These are phyloP conservation scores for Agraylea sexmaculata DNA, from an alignment of 1,140 invertebrate species.

Conservation along the genomic window DNA sequence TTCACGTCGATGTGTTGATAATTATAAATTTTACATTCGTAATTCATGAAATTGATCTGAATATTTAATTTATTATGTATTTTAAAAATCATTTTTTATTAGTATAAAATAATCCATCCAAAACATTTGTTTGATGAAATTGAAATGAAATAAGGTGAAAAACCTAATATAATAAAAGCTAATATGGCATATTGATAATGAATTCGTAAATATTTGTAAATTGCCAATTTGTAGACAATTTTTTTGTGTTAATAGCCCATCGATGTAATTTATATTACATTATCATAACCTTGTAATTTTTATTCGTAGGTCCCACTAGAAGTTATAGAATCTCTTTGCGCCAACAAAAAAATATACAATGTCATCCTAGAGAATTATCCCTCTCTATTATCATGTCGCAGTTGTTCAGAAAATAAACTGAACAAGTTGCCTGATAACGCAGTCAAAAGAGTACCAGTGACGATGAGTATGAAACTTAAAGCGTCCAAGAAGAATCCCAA, in stretches of 20 bases:
- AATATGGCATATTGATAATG: too few relatives aligned
- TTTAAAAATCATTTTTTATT: slow-evolving; percentile 10
- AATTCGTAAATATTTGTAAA: too few relatives aligned
- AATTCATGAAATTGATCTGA: too few relatives aligned
- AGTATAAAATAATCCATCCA: too few relatives aligned
- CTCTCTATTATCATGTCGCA: slow-evolving; percentile 48
- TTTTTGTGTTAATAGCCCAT: not conserved
- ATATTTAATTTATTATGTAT: slow-evolving; percentile 3
- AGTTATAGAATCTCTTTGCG: slow-evolving; percentile 49
- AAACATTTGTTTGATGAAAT: too few relatives aligned
- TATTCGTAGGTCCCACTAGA: slow-evolving; percentile 48
- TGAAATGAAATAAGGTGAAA: too few relatives aligned
- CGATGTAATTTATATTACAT: not conserved
- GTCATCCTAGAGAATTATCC: slow-evolving; percentile 64
- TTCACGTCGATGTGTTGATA: too few relatives aligned
- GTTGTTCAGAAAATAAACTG: slow-evolving; percentile 51
- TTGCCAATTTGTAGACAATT: not conserved
- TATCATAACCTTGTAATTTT: slow-evolving; percentile 3
- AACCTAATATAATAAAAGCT: too few relatives aligned
- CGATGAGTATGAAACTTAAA: slow-evolving; percentile 50
- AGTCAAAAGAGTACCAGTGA: slow-evolving; percentile 39
- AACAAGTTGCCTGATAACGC: slow-evolving; percentile 39
- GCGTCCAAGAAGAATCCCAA: slow-evolving; percentile 29
- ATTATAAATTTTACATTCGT: too few relatives aligned
- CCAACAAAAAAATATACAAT: slow-evolving; percentile 54